phyloP scores from a whole-genome alignment of 2,113 vertebrate species.

The Martes martes region DNA sequence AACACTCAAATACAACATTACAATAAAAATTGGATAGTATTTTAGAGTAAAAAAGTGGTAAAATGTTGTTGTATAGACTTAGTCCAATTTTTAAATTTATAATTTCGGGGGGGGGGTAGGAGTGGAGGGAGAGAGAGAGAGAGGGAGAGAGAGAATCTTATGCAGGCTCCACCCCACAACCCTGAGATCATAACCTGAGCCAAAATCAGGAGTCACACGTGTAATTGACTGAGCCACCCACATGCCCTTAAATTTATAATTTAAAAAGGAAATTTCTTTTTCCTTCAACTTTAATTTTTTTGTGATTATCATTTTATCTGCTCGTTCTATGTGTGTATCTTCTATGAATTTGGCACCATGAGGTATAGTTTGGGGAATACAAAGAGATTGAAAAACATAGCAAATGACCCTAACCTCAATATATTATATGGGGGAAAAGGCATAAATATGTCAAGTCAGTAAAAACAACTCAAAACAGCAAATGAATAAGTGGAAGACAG shows the following conservation, averaged over 20 bases:
- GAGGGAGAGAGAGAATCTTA: neutral
- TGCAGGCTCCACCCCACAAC: neutral
- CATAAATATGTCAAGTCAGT: neutral
- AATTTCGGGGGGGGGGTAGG: neutral
- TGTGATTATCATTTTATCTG: neutral
- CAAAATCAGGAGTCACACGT: neutral
- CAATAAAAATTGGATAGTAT: neutral
- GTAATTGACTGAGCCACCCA: neutral
- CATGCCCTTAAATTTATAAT: neutral
- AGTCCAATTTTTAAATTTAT: neutral
- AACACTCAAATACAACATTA: neutral
- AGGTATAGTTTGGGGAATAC: neutral
- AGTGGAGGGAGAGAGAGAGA: neutral
- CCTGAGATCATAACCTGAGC: neutral
- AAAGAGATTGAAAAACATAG: neutral
- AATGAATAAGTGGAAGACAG: neutral
- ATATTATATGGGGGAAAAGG: neutral
- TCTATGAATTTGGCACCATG: neutral
- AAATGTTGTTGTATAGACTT: neutral
- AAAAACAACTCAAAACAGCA: neutral
- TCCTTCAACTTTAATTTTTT: neutral
- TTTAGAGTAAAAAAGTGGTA: neutral
- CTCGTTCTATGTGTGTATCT: neutral
- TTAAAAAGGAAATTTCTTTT: neutral
- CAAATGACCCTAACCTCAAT: neutral